Evolutionary conservation across 2,888 invertebrate species (phyloP), one percentile per base, ranked within the genome.

Genomic region (Epistrophe eligans): DNA sequence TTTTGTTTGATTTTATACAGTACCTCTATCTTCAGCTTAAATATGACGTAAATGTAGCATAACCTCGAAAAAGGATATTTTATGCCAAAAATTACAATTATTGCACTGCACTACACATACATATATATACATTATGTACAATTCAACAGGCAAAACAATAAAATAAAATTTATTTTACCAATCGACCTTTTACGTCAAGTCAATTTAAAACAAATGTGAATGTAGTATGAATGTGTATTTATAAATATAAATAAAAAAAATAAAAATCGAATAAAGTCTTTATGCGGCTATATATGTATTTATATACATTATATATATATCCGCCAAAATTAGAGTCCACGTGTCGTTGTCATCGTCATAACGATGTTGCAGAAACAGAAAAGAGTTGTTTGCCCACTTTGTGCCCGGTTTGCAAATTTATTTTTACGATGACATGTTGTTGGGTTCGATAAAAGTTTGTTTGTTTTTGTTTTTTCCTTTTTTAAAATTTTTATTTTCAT

Each of bases 31-130:
- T 19, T 9, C 35, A 32, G 45, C 45, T n/a, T 28, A 17, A 35
- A 57, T 48, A 38, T 85, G 85, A 77, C 85, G 81, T 52, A 85
- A 82, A 57, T 19, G 57, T 82, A 82, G 52, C 82, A 85, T 77
- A 81, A 81, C 58, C 70, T 73, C 70, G 57, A 70, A 81, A 84
- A 70, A 50, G 48, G 81, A 38, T 48, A 70, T 24, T 52, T 74
- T 77, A 62, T 85, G 85, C 85, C 85, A 85, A 85, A 85, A 81
- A 52, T 57, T 80, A 67, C 72, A 76, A 70, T 66, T 40, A 70
- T 60, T 40, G 52, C 40, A 55, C 40, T 6, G 19, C 11, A 19
- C 35, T 6, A 35, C 35, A 35, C 35, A 35, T 35, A 35, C 9
- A 9, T 32, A 35, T 35, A 9, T 13, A 15, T 3, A 35, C 3